phyloP scores from a whole-genome alignment of 1,140 invertebrate genomes.

The Leptopilina boulardi region DNA sequence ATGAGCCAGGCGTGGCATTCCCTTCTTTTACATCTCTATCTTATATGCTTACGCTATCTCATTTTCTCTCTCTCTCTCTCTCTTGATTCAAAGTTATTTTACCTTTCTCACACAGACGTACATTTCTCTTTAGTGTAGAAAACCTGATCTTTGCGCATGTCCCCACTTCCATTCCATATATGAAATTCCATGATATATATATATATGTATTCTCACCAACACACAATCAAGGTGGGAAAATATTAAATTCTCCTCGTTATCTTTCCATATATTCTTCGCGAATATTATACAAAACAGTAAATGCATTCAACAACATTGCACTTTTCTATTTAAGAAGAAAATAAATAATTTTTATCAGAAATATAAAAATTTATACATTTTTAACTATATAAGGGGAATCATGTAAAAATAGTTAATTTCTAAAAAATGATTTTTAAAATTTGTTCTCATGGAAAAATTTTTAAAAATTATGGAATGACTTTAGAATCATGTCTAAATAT shows the following conservation, averaged over 20 bases:
- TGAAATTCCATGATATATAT: constrained; percentile 38
- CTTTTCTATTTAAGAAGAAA: too few relatives aligned
- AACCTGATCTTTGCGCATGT: background rate
- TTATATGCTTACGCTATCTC: background rate
- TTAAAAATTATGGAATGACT: too few relatives aligned
- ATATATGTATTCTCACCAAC: background rate
- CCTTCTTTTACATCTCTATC: background rate
- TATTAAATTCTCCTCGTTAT: background rate
- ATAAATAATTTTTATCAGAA: too few relatives aligned
- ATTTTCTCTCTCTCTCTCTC: background rate
- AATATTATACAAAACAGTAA: too few relatives aligned
- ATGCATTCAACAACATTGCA: too few relatives aligned
- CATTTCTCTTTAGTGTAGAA: constrained; percentile 39
- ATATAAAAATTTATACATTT: too few relatives aligned
- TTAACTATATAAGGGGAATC: too few relatives aligned
- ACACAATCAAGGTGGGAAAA: background rate
- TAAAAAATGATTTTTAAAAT: too few relatives aligned
- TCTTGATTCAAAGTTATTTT: background rate
- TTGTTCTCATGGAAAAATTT: too few relatives aligned
- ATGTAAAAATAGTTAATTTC: too few relatives aligned
- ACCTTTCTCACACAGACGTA: constrained; percentile 43
- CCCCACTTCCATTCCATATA: constrained; percentile 39
- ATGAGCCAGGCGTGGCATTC: constrained; percentile 49
- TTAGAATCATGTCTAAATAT: too few relatives aligned
- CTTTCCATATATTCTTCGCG: background rate